Conservation (phyloP, 1,140 invertebrate genomes). For the Liolophura sinensis region DNA sequence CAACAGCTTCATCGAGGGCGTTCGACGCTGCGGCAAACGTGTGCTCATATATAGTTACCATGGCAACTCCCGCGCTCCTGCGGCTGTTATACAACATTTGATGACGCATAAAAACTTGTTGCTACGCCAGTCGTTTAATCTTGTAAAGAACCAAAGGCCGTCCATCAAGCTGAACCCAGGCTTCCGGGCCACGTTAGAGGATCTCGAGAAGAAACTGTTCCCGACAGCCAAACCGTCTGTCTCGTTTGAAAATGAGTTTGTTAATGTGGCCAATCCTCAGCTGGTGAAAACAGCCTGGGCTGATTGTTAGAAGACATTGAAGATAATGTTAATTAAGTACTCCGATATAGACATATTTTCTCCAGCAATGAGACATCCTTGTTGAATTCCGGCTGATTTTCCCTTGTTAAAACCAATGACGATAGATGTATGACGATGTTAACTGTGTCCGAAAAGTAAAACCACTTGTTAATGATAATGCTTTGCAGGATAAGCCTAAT, state of each 20-base stretch:
- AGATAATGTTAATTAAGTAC: no score
- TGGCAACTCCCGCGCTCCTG: conserved; percentile 43
- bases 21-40: conserved; percentile 27
- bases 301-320: conserved; percentile 15
- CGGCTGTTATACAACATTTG: conserved; percentile 49
- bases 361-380: no score
- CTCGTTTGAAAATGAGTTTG: conserved; percentile 35
- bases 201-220: conserved; percentile 15
- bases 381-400: no score
- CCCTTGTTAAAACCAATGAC: no score
- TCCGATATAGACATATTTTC: no score
- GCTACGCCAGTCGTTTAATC: conserved; percentile 33
- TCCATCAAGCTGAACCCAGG: conserved; percentile 16
- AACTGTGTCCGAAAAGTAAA: no score
- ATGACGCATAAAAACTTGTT: conserved; percentile 41
- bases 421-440: no score
- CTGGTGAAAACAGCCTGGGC: conserved; percentile 38
- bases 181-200: conserved; percentile 2
- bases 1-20: conserved; percentile 49
- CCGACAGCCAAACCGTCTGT: conserved; percentile 34
- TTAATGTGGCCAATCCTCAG: conserved; percentile 37
- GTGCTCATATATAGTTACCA: conserved; percentile 47
- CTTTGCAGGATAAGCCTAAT: no score
- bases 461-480: no score
- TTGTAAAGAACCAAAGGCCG: conserved; percentile 38